These are phyloP conservation scores for Heterodera filipjevi DNA, from an alignment of 2,888 invertebrate species.

Conservation along the genomic window DNA sequence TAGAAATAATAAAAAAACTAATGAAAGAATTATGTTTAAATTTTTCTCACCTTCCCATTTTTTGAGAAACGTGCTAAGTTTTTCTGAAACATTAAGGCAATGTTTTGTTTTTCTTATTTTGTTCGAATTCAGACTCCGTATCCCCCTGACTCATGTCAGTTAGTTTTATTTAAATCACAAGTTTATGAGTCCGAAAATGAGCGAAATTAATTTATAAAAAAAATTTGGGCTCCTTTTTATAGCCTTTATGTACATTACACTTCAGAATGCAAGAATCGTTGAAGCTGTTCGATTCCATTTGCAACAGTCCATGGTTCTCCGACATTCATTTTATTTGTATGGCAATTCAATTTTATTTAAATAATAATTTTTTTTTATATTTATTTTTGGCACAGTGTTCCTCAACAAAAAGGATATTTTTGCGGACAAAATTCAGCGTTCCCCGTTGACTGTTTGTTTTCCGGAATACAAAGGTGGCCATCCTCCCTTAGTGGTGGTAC, in stretches of 20 bases:
- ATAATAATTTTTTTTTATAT: slow-evolving; percentile 12
- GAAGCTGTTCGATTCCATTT: slow-evolving; percentile 98
- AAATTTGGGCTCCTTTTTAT: too few relatives aligned
- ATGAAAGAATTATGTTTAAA: too few relatives aligned
- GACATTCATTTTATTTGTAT: slow-evolving; percentile 84
- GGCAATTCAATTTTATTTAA: not conserved
- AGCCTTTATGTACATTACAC: too few relatives aligned
- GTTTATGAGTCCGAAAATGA: not conserved
- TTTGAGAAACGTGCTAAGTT: too few relatives aligned
- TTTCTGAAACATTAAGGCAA: too few relatives aligned
- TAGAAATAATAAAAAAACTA: too few relatives aligned
- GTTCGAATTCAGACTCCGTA: too few relatives aligned
- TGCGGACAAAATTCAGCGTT: slow-evolving; percentile 98
- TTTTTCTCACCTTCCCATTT: too few relatives aligned
- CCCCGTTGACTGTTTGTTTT: slow-evolving; percentile 98
- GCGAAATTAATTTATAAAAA: too few relatives aligned
- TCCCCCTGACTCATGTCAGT: too few relatives aligned
- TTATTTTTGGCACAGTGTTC: slow-evolving; percentile 76
- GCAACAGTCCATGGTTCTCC: slow-evolving; percentile 99
- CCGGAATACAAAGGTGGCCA: slow-evolving; percentile 87
- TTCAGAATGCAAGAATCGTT: slow-evolving; percentile 95
- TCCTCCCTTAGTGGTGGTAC: not conserved
- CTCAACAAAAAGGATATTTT: slow-evolving; percentile 99
- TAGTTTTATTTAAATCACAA: not conserved
- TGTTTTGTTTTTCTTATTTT: too few relatives aligned